A percentile compares a stretch with the other conserved stretches of the same genome.
These are phyloP conservation scores for Mamestra configurata DNA, from an alignment of 1,140 invertebrate genomes.

Conservation along the genomic window DNA sequence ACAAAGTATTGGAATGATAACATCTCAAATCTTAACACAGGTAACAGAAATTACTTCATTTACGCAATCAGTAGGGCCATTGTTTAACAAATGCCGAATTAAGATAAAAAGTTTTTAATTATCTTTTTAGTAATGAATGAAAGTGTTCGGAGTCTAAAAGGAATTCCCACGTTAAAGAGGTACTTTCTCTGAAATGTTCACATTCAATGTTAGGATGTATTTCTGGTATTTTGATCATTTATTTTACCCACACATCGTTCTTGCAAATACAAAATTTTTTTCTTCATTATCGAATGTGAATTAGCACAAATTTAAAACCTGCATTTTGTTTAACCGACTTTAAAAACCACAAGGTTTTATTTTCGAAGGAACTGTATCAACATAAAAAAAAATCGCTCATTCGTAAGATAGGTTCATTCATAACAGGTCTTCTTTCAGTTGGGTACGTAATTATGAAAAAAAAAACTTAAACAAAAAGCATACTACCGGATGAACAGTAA, in stretches of 20 bases:
- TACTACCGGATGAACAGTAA: background rate
- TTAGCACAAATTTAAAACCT: too few relatives aligned
- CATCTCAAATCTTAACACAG: background rate
- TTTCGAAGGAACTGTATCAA: too few relatives aligned
- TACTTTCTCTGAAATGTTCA: constrained; percentile 19
- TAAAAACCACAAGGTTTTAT: too few relatives aligned
- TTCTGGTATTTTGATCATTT: background rate
- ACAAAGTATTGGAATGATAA: background rate
- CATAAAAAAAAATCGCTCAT: too few relatives aligned
- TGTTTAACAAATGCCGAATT: constrained; percentile 18
- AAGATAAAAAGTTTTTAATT: constrained; percentile 8
- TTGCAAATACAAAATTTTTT: too few relatives aligned
- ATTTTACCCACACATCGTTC: too few relatives aligned
- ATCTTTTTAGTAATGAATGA: constrained; percentile 28
- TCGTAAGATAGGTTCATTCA: too few relatives aligned
- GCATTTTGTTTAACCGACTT: too few relatives aligned
- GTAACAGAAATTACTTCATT: constrained; percentile 20
- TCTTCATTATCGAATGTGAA: too few relatives aligned
- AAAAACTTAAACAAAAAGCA: background rate
- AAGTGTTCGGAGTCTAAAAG: background rate
- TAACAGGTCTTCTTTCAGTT: too few relatives aligned
- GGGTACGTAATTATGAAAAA: background rate
- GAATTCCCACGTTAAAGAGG: constrained; percentile 19
- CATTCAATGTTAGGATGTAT: background rate
- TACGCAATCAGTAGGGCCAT: constrained; percentile 1